Percentiles rank a stretch among this genome's conserved stretches.
These are phyloP conservation scores for Orestias chungarensis DNA, from an alignment of 2,797 vertebrate genomes.

Conservation along the genomic window DNA sequence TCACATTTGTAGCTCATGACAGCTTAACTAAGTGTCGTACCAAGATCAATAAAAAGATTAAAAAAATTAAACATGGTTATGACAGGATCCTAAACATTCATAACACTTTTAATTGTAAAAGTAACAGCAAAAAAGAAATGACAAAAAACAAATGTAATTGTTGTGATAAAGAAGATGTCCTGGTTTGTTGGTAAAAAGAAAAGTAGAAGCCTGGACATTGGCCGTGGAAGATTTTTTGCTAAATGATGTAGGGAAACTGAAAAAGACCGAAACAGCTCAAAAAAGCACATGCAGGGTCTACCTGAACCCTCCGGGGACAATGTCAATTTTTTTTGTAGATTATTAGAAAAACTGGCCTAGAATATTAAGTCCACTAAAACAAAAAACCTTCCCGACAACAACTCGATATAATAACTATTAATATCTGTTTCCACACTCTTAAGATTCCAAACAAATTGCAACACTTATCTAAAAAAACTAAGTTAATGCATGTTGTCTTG, in stretches of 20 bases:
- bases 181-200: not conserved
- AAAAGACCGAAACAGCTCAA: no score
- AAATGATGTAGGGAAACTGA: no score
- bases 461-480: not conserved
- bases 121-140: conserved; percentile 28
- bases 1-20: conserved; percentile 36
- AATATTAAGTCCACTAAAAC: not conserved
- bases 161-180: not conserved
- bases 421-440: not conserved
- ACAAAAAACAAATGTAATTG: conserved; percentile 2
- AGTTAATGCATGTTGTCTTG: not conserved
- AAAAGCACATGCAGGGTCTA: no score
- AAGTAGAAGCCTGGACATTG: no score
- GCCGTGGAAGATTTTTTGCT: no score
- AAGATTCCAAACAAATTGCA: not conserved
- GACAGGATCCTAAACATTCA: conserved; percentile 32
- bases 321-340: no score
- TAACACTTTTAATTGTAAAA: conserved; percentile 20
- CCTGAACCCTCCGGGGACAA: no score
- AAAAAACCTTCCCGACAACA: not conserved
- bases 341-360: not conserved
- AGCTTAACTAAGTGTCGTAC: conserved; percentile 21
- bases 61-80: no score
- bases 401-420: not conserved
- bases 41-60: no score